Percentiles rank a stretch among this genome's conserved stretches.
phyloP scores from a whole-genome alignment of 2,113 vertebrate species.

The Psittacus erithacus region DNA sequence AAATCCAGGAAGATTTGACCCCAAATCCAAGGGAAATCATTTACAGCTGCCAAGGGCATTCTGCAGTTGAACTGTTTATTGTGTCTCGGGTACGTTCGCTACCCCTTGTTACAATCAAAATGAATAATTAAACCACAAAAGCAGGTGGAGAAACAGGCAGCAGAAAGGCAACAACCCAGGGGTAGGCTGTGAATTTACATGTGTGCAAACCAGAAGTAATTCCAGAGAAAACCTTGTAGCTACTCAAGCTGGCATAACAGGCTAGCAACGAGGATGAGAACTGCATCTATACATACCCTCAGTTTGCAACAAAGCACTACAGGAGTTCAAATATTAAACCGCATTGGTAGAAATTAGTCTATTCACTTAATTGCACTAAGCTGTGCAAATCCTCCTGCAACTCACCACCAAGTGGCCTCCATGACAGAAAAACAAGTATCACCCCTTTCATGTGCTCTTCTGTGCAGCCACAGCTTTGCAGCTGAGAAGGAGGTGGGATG shows the following conservation, averaged over 20 bases:
- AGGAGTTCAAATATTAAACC: background rate
- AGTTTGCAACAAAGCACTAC: background rate
- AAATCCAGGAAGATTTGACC: background rate
- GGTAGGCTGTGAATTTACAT: background rate
- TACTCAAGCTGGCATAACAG: background rate
- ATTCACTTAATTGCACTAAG: background rate
- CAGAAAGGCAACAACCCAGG: background rate
- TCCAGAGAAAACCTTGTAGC: background rate
- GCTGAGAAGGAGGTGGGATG: background rate
- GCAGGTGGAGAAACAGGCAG: background rate
- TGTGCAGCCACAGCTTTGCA: background rate
- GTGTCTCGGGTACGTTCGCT: background rate
- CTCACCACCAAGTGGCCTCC: background rate
- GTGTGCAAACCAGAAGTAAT: background rate
- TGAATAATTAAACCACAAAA: slow-evolving; percentile 12
- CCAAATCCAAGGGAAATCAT: slow-evolving; percentile 14
- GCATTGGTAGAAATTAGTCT: background rate
- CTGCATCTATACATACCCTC: background rate
- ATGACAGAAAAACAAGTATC: background rate
- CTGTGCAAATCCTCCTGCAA: background rate
- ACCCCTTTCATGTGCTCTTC: background rate
- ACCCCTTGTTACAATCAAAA: background rate
- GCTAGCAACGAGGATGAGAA: background rate
- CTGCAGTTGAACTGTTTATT: background rate
- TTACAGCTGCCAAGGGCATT: background rate